Conservation (phyloP, 2,888 invertebrate genomes). For the Phytoseiulus persimilis region DNA sequence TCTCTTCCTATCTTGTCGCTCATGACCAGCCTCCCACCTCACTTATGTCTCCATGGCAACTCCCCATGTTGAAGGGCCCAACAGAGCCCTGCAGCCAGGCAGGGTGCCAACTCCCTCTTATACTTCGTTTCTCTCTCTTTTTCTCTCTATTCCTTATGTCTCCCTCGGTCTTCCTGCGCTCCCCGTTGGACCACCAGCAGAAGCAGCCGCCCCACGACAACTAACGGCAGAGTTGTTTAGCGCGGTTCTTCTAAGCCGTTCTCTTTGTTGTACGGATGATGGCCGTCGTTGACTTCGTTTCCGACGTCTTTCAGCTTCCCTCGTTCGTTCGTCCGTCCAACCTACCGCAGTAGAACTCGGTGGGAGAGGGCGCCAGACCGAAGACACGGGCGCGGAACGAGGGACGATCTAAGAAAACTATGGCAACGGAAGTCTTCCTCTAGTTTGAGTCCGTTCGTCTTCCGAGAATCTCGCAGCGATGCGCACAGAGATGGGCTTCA, state of each 20-base stretch:
- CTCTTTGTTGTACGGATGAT: background rate
- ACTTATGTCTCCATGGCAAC: conserved; percentile 5
- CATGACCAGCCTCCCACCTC: background rate
- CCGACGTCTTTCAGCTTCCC: background rate
- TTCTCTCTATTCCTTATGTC: background rate
- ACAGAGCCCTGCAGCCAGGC: background rate
- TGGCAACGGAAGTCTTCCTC: background rate
- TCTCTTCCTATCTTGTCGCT: background rate
- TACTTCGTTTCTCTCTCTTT: background rate
- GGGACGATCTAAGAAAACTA: background rate
- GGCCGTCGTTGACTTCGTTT: background rate
- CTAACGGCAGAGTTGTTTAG: background rate
- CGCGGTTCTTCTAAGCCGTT: background rate
- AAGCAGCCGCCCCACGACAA: background rate
- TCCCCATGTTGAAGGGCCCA: background rate
- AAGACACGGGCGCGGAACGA: background rate
- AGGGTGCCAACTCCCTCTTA: conserved; percentile 5
- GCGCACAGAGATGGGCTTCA: background rate
- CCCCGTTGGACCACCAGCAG: background rate
- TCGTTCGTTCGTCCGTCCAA: background rate
- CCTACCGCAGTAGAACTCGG: background rate
- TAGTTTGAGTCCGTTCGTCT: background rate
- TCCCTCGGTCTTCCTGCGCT: background rate
- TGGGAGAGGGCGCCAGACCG: background rate
- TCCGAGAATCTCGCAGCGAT: background rate